A percentile compares a stretch with the other conserved stretches of the same genome.
Evolutionary conservation across 2,113 vertebrate species (phyloP).

Genomic region (Vidua macroura): DNA sequence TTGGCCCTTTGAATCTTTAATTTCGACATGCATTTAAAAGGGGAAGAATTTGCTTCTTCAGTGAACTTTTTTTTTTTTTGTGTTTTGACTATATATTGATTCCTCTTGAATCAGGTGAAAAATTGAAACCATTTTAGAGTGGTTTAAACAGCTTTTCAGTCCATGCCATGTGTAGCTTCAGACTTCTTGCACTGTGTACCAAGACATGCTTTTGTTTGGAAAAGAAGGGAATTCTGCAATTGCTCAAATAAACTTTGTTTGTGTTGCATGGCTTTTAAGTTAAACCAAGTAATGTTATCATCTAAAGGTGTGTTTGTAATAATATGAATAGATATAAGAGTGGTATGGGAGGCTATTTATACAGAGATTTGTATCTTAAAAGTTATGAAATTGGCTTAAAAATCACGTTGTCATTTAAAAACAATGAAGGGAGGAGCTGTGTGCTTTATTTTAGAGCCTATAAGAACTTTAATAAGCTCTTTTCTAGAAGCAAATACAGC

Average conservation of each 20-base stretch:
- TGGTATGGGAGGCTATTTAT: not conserved
- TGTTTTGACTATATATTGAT: not conserved
- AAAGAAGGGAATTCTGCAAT: not conserved
- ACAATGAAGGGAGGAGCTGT: not conserved
- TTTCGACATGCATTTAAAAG: not conserved
- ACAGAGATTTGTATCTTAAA: not conserved
- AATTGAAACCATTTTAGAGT: not conserved
- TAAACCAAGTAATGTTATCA: not conserved
- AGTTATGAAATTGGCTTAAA: not conserved
- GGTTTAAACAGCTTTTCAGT: not conserved
- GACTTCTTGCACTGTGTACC: not conserved
- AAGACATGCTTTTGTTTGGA: not conserved
- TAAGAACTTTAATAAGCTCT: not conserved
- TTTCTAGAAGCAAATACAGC: not conserved
- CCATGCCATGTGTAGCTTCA: fast-evolving
- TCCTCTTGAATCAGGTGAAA: not conserved
- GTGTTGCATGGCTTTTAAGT: not conserved
- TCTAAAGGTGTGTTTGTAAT: not conserved
- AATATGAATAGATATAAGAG: not conserved
- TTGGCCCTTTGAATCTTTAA: not conserved
- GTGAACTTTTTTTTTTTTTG: not conserved
- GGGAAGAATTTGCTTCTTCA: not conserved
- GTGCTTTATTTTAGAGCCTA: not conserved
- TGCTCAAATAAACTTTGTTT: not conserved
- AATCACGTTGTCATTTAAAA: not conserved